These are phyloP conservation scores for Drosophila longiperda DNA, from an alignment of 2,888 invertebrate species.

Conservation along the genomic window DNA sequence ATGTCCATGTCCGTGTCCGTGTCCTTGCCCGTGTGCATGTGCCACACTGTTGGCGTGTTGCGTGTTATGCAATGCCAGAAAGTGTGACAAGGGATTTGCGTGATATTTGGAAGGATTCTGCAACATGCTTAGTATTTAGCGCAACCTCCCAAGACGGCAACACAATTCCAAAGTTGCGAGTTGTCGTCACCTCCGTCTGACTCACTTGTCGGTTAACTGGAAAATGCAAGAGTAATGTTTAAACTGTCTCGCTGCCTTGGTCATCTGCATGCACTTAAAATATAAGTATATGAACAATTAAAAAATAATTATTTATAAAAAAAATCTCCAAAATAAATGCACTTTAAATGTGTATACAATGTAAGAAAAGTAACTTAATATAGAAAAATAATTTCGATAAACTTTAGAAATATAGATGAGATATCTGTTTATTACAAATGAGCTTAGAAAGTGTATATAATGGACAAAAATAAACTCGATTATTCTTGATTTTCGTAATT, in stretches of 20 bases:
- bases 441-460: background rate
- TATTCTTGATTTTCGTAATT: background rate
- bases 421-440: background rate
- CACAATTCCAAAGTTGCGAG: constrained; percentile 10
- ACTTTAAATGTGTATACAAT: background rate
- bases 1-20: constrained; percentile 47
- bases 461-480: background rate
- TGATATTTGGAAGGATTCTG: constrained; percentile 85
- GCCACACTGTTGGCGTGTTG: constrained; percentile 65
- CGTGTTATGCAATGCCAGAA: constrained; percentile 84
- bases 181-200: constrained; percentile 28
- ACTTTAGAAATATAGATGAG: background rate
- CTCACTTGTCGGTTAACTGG: constrained; percentile 55
- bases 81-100: constrained; percentile 85
- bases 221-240: constrained; percentile 61
- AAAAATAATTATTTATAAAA: background rate
- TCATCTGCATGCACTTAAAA: constrained; percentile 11
- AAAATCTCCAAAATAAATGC: background rate
- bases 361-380: accelerated
- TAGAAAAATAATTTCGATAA: background rate
- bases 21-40: constrained; percentile 46
- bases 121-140: constrained; percentile 82
- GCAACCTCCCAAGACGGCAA: constrained; percentile 29
- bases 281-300: background rate
- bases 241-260: constrained; percentile 23